phyloP scores from a whole-genome alignment of 2,113 vertebrate species.

The Lagopus leucura region DNA sequence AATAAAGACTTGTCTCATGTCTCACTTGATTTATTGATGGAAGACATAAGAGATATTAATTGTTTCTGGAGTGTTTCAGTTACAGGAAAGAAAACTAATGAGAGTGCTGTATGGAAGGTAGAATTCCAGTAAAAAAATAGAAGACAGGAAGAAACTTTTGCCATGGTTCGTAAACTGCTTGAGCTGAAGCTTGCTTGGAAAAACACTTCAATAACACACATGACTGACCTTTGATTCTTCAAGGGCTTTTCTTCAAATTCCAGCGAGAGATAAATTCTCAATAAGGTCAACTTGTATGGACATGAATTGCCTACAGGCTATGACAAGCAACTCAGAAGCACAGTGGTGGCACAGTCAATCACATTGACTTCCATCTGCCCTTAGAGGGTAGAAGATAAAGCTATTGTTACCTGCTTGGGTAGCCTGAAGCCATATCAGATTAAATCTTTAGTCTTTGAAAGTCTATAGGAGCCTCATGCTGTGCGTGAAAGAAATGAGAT shows the following conservation, averaged over 20 bases:
- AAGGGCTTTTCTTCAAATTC: constrained; percentile 52
- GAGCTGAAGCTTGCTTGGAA: not conserved
- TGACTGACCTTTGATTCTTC: constrained; percentile 60
- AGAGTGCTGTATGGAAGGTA: not conserved
- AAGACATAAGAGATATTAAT: constrained; percentile 43
- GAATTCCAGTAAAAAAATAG: constrained; percentile 20
- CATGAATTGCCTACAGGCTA: constrained; percentile 43
- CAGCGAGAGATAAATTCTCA: constrained; percentile 9
- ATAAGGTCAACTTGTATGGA: constrained; percentile 54
- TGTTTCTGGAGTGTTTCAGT: constrained; percentile 36
- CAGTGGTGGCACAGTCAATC: constrained; percentile 53
- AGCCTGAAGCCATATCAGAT: constrained; percentile 38
- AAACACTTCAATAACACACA: constrained; percentile 55
- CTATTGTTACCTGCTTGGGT: constrained; percentile 53
- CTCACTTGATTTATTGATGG: constrained; percentile 54
- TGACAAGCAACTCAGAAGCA: not conserved
- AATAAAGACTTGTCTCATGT: constrained; percentile 58
- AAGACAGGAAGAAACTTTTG: constrained; percentile 50
- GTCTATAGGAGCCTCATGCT: not conserved
- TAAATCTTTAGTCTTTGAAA: constrained; percentile 49
- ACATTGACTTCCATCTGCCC: constrained; percentile 35
- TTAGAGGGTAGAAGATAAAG: constrained; percentile 52
- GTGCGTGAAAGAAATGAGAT: not conserved
- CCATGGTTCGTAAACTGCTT: constrained; percentile 29
- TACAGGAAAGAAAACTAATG: constrained; percentile 49